Conservation (phyloP, 2,113 vertebrate genomes). For the Setophaga kirtlandii region DNA sequence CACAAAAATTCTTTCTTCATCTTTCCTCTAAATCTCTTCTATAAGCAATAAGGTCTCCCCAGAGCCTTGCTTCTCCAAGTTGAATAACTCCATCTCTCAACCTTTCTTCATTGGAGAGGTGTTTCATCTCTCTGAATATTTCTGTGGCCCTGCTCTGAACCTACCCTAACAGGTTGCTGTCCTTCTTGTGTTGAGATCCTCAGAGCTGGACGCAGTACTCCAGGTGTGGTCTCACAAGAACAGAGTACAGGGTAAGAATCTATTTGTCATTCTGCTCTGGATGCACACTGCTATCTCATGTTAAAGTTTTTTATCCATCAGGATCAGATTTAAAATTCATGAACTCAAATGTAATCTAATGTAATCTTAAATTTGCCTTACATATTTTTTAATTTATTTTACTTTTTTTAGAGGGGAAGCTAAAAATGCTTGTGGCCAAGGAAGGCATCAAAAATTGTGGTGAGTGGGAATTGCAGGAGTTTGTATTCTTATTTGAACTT, state of each 20-base stretch:
- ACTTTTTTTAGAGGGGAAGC: not conserved
- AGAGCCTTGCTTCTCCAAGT: not conserved
- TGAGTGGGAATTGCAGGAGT: not conserved
- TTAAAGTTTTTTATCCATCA: not conserved
- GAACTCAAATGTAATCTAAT: not conserved
- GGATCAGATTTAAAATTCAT: not conserved
- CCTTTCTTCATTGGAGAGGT: not conserved
- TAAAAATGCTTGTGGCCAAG: not conserved
- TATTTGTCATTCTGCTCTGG: not conserved
- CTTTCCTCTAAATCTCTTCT: not conserved
- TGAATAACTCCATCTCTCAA: not conserved
- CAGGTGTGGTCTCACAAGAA: not conserved
- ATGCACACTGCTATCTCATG: not conserved
- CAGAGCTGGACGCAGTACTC: not conserved
- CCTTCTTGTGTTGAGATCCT: accelerated
- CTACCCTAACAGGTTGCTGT: accelerated
- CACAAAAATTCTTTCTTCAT: not conserved
- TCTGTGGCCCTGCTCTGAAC: not conserved
- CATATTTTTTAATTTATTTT: not conserved
- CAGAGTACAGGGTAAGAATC: accelerated
- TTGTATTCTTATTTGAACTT: not conserved
- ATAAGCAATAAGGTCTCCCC: accelerated
- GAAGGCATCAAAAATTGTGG: not conserved
- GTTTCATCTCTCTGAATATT: not conserved
- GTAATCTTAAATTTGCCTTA: not conserved